phyloP scores from a whole-genome alignment of 92 coral and sea anemone genomes.

The Phymanthus crucifer region DNA sequence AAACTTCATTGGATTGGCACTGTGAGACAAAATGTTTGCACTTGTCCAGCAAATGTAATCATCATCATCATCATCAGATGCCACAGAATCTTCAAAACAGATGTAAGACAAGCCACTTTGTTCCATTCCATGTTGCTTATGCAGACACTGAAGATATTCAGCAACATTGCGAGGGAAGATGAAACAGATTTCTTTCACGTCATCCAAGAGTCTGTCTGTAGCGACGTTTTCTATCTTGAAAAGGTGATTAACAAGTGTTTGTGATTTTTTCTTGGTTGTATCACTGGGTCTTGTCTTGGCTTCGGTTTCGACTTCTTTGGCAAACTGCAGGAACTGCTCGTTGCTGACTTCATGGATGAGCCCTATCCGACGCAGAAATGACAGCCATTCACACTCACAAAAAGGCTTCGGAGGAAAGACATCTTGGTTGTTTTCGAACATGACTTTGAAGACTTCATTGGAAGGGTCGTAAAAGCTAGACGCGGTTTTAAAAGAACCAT shows the following conservation, averaged over 20 bases:
- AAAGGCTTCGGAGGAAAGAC: conserved; percentile 58
- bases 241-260: conserved; percentile 37
- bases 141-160: conserved; percentile 20
- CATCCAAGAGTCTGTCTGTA: conserved; percentile 19
- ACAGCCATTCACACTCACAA: conserved; percentile 36
- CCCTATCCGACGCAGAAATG: conserved; percentile 48
- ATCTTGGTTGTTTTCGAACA: conserved; percentile 38
- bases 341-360: conserved; percentile 39
- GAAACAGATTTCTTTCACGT: conserved; percentile 42
- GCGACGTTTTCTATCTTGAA: conserved; percentile 17
- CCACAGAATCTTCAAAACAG: conserved; percentile 53
- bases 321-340: conserved; percentile 44
- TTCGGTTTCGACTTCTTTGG: conserved; percentile 48
- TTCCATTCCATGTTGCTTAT: conserved; percentile 34
- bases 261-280: background rate
- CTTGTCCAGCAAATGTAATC: conserved; percentile 54
- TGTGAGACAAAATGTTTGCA: conserved; percentile 47
- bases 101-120: conserved; percentile 33
- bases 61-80: background rate
- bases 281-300: conserved; percentile 18
- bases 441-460: conserved; percentile 42
- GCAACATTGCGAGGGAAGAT: conserved; percentile 40
- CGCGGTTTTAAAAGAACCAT: conserved; percentile 43
- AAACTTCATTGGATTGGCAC: conserved; percentile 25
- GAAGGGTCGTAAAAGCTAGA: conserved; percentile 48